Evolutionary conservation across 2,888 invertebrate genomes (phyloP), one percentile per base, ranked within the genome.

Genomic region (Spilarctia lutea): DNA sequence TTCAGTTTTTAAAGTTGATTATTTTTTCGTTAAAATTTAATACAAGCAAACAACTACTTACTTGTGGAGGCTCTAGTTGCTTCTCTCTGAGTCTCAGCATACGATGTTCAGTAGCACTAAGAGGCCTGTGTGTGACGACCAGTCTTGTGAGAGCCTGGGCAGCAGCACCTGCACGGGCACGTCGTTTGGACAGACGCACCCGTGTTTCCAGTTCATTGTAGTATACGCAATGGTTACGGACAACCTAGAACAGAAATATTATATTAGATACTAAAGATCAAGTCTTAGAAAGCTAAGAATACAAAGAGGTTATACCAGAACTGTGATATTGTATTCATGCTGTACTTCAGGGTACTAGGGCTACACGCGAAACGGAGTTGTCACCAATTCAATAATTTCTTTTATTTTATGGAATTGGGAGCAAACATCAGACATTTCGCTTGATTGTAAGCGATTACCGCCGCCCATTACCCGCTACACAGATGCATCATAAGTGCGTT

Each of bases 171-270:
- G 95, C 95, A 0, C 96, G 90, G 69, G 99, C 98, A 71, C 99
- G 97, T 24, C 99, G 97, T 92, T 99, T 99, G 83, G 98, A 99
- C 76, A 99, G 96, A 8, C 99, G 97, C 76, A 99, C 99, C 74
- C 99, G 97, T 0, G 99, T 99, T 94, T 99, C 99, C 83, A 99
- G 89, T 93, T 99, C 99, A 93, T 99, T 98, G 93, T 99, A 99
- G 93, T 98, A 99, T 10, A 99, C 98, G 65, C 98, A 98, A 90
- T 98, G 98, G 82, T 97, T 97, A 76, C 99, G 97, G 82, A 99
- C 97, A 76, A 99, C 95, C 96, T 96, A 8, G 18, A 85, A 60
- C 45, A 35, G 39, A 56, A 56, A 60, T 33, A 20, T 48, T 48
- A 35, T 16, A 6, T 65, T 20, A 65, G 10, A 63, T 4, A 60